Base-by-base conservation (phyloP, 2,113 vertebrate species). In the Lamprologus lemairii region DNA sequence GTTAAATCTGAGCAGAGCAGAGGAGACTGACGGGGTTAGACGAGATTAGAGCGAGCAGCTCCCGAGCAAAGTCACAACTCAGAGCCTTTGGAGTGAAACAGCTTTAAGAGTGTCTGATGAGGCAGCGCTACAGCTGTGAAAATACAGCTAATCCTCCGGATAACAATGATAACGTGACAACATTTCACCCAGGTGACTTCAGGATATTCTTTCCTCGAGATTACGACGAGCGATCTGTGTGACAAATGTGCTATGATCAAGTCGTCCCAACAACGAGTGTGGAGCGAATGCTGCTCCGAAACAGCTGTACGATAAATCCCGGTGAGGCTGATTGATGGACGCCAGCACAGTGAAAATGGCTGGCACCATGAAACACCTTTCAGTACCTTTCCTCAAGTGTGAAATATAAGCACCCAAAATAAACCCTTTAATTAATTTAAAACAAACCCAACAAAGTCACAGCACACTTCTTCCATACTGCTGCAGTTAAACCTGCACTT, bases 291-390 rank as follows among this genome's bases (percentile, higher is more conserved):
- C 28, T 40, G 65, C 14, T 35, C 53, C 7, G 4, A 65, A 88
- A 79, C 87, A 89, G 80, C 84, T 88, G 87, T 35, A 23, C 35
- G 28, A 86, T 90, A 73, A 83, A 87, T 54, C 35, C 85, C 14
- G 11, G 16, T 3, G 7, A 49, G 10, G 60, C n/a, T 73, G 78
- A 90, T 58, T 57, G 86, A 92, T 55, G 65, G 37, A 33, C 1
- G 9, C 37, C 7, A 45, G 45, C 47, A 9, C 51, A 12, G 45
- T 21, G 33, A 33, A 81, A 78, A 73, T 58, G 21, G 37, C 14
- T 17, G 13, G 35, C 21, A 84, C 60, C 60, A 21, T 13, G 33
- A 68, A 45, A 31, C 28, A 23, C 13, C 42, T 82, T n/a, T 28
- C 26, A 45, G 11, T 49, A 4, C n/a, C 21, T 40, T 3, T 57